These are phyloP conservation scores for Agapornis roseicollis DNA, from an alignment of 2,113 vertebrate genomes.

Conservation along the genomic window DNA sequence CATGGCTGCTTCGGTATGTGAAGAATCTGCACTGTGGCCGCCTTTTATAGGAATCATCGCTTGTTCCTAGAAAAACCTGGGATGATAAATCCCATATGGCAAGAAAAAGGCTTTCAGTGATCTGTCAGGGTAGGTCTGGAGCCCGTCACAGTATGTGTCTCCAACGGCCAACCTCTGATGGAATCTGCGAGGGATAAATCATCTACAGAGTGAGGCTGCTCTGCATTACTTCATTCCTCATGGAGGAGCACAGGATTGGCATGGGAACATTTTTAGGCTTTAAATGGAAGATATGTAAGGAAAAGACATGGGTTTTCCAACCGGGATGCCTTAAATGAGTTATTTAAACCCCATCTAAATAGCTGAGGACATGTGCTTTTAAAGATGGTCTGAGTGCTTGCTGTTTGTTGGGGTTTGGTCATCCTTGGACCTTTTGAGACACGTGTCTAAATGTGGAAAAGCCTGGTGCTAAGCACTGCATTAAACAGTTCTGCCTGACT, in stretches of 20 bases:
- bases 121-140: constrained; percentile 1
- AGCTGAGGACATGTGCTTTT: not conserved
- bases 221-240: not conserved
- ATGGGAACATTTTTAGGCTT: not conserved
- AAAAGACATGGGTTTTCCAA: not conserved
- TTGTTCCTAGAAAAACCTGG: not conserved
- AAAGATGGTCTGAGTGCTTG: not conserved
- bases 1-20: not conserved
- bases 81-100: not conserved
- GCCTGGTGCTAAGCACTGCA: not conserved
- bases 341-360: not conserved
- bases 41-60: constrained; percentile 29
- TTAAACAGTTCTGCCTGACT: not conserved
- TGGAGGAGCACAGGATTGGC: not conserved
- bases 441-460: not conserved
- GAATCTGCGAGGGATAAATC: not conserved
- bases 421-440: not conserved
- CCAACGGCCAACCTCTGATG: not conserved
- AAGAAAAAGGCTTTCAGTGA: not conserved
- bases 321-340: not conserved
- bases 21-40: not conserved
- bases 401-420: not conserved
- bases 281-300: not conserved
- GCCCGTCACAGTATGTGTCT: not conserved
- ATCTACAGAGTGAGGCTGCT: not conserved